phyloP scores from a whole-genome alignment of 2,113 vertebrate genomes.

The Gracilinanus agilis region DNA sequence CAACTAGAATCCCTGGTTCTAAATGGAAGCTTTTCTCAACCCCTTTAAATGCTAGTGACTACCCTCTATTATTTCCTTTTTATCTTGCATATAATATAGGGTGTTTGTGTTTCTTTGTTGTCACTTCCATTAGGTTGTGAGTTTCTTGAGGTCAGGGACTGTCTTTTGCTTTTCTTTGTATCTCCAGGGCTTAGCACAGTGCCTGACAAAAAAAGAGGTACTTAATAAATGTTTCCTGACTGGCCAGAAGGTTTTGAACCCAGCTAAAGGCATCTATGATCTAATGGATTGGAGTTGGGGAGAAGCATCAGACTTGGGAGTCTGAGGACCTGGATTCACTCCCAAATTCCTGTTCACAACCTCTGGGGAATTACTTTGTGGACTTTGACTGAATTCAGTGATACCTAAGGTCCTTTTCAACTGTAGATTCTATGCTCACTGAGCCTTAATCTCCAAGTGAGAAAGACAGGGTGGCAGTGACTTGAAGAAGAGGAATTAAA shows the following conservation, averaged over 20 bases:
- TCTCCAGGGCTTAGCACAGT: background rate
- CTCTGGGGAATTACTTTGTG: background rate
- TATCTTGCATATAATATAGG: background rate
- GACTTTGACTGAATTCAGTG: background rate
- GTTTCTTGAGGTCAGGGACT: background rate
- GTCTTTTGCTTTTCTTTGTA: background rate
- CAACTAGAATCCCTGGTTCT: background rate
- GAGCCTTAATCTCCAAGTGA: background rate
- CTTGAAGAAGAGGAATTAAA: too few relatives aligned
- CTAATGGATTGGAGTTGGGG: background rate
- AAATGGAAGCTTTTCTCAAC: background rate
- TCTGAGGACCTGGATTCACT: background rate
- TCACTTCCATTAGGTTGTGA: background rate
- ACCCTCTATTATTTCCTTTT: background rate
- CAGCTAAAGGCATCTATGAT: background rate
- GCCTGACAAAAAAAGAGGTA: background rate
- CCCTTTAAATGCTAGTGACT: background rate
- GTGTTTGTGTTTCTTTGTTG: background rate
- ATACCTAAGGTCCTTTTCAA: background rate
- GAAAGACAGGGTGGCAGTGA: background rate
- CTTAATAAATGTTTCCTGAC: background rate
- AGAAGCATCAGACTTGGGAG: background rate
- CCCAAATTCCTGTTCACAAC: background rate
- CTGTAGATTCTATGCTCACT: background rate
- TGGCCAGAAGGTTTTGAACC: background rate